Base-by-base conservation (phyloP, 2,797 vertebrate genomes). In the Galagoides demidoff region DNA sequence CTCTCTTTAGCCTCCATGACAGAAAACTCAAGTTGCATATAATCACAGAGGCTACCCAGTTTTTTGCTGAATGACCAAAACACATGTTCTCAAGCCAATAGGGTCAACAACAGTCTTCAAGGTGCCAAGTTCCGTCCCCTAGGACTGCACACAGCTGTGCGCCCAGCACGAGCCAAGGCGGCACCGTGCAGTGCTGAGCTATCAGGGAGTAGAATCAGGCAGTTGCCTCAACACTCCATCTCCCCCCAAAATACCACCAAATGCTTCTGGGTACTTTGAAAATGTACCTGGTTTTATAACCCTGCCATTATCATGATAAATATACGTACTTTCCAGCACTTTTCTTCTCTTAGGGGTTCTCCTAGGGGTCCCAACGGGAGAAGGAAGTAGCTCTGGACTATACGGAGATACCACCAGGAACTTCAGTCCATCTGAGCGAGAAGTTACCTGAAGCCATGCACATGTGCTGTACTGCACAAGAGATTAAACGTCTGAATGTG, bases 241-340 rank as follows among this genome's bases (percentile, higher is more conserved):
- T 82, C 71, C 59, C 87, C 87, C 27, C 31, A 37, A 76, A 31
- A 43, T 2, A 16, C 20, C 27, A 43, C 52, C 70, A 64, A 39
- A 76, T 34, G 55, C 73, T 85, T 61, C 61, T n/a, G 45, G 11
- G 43, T n/a, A 43, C 23, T 89, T 55, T 25, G 3, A 16, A 89
- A 81, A 79, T 63, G 17, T 61, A 17, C 45, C 71, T 93, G 34
- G 59, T 86, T 93, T 73, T 66, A 85, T 63, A 92, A 78, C 6
- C 23, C 55, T 87, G 63, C 52, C 49, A 61, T 39, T 22, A 55
- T 31, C 39, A 17, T 14, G 59, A 66, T 64, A 79, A 71, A 68
- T 43, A 27, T 2, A 45, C 22, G 70, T 78, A 45, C 29, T 82
- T 78, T 55, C 64, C n/a, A 39, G 76, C 52, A 39, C 68, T 84